A percentile compares a stretch with the other conserved stretches of the same genome.
These are phyloP conservation scores for Dromococcyx pavoninus DNA, from an alignment of 2,797 vertebrate species.

Conservation along the genomic window DNA sequence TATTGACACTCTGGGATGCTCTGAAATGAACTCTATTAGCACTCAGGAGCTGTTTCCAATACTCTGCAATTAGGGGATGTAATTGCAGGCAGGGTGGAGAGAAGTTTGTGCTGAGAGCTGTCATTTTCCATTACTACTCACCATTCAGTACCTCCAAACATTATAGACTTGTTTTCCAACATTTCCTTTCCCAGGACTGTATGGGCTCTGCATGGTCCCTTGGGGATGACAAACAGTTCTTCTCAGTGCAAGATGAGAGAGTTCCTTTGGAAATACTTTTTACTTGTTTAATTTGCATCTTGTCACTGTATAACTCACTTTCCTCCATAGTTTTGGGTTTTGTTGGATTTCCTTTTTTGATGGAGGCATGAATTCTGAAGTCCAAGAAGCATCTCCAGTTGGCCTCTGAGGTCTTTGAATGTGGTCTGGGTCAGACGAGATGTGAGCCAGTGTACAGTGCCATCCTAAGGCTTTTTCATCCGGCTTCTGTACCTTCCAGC, in stretches of 20 bases:
- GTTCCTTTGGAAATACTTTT: background rate
- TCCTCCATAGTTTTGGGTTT: background rate
- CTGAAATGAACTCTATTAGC: background rate
- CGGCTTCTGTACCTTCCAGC: background rate
- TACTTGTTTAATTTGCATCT: slow-evolving; percentile 4
- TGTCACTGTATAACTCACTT: background rate
- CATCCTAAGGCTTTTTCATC: background rate
- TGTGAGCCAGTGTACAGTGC: background rate
- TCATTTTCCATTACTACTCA: background rate
- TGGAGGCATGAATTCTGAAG: background rate
- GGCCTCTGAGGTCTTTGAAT: background rate
- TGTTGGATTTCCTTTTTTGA: background rate
- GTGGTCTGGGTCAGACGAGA: background rate
- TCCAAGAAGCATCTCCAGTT: background rate
- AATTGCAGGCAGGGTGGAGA: background rate
- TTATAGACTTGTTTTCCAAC: background rate
- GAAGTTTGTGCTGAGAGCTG: background rate
- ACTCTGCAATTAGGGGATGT: background rate
- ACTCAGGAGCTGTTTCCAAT: background rate
- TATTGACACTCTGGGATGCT: background rate
- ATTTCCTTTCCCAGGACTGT: background rate
- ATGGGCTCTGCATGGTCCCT: background rate
- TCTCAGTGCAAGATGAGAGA: background rate
- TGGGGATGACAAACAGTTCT: background rate
- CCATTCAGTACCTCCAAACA: background rate